Conservation (phyloP, 2,113 vertebrate genomes). For the Tachysurus vachellii region DNA sequence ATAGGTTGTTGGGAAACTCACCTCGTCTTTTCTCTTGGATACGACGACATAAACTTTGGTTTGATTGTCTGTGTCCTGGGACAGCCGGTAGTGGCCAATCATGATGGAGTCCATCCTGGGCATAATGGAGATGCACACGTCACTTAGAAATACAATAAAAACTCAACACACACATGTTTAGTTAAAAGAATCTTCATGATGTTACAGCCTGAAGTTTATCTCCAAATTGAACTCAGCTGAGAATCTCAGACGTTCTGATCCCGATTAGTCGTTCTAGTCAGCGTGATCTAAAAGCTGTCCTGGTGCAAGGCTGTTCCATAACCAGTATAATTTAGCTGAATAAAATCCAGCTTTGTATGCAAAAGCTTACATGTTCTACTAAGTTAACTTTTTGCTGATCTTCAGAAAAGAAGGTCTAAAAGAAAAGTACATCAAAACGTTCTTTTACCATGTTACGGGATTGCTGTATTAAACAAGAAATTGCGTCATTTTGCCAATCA, state of each 20-base stretch:
- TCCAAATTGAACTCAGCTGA: neutral
- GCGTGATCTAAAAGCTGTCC: neutral
- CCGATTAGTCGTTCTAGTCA: neutral
- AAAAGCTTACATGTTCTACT: neutral
- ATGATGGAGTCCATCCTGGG: constrained; percentile 89
- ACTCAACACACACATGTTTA: neutral
- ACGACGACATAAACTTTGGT: constrained; percentile 99
- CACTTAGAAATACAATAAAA: neutral
- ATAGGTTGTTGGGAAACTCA: constrained; percentile 57
- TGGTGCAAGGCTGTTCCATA: neutral
- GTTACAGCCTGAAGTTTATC: neutral
- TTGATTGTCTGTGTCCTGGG: constrained; percentile 98
- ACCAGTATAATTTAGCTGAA: neutral
- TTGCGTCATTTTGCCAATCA: neutral
- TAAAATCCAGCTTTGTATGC: neutral
- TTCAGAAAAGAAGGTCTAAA: neutral
- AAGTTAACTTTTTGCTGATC: neutral
- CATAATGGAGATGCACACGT: constrained; percentile 5
- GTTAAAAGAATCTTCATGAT: neutral
- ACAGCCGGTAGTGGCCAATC: constrained; percentile 94
- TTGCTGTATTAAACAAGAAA: neutral
- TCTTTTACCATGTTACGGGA: neutral
- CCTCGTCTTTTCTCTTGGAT: constrained; percentile 96
- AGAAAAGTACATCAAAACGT: neutral
- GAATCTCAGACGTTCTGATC: neutral